Evolutionary conservation across 1,140 invertebrate genomes (phyloP), one percentile per base, ranked within the genome.

Genomic region (Cyphomyrmex costatus): DNA sequence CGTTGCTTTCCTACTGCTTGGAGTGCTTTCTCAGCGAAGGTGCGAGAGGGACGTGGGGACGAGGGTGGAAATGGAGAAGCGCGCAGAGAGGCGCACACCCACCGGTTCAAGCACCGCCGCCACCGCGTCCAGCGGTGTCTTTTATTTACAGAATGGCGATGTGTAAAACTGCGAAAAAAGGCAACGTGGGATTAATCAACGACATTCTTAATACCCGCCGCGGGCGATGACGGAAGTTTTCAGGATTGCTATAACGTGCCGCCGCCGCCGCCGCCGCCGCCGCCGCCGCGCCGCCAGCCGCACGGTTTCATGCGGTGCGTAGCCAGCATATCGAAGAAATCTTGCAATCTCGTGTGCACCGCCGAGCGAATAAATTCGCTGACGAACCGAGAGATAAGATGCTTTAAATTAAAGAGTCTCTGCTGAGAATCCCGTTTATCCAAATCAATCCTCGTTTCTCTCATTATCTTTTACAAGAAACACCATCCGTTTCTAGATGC

Each of bases 151-250:
- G 46, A 46, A 85, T 24, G 58, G 60, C 14, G 5, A 46, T 30
- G 42, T 49, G 58, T 21, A 85, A 85, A 85, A 85, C 33, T 65
- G n/a, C n/a, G 21, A 56, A 63, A 85, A 78, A 83, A 82, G 6
- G 24, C 82, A 46, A 63, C 14, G 82, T 19, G 21, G 58, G 74
- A 85, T 78, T 85, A 85, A 85, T 85, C 82, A 85, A 85, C 82
- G 82, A 85, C 82, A 78, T 85, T 78, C 73, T 65, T 85, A 78
- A 85, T 85, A 85, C 46, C 5, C 82, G 73, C 74, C 74, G 82
- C 82, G 49, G 58, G 74, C 82, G 73, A 85, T 78, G 82, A 85
- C 73, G 82, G 82, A 85, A 85, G 73, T 85, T 85, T 85, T 85
- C 71, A 77, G 49, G 49, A 85, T 65, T 56, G 82, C 73, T 16